phyloP scores from a whole-genome alignment of 2,888 invertebrate genomes.

The Athalia circularis region DNA sequence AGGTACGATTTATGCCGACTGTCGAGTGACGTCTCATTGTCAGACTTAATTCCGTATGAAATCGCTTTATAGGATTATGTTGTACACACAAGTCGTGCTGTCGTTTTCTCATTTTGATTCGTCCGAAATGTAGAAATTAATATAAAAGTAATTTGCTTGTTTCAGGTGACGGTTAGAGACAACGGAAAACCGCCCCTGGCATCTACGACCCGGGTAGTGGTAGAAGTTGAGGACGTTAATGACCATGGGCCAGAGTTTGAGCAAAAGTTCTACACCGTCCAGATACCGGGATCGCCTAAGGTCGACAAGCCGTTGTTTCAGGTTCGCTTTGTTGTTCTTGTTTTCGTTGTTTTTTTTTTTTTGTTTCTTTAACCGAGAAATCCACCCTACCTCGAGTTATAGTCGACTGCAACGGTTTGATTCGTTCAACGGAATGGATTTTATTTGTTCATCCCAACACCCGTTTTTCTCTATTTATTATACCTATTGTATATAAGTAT shows the following conservation, averaged over 20 bases:
- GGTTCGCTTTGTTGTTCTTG: conserved; percentile 70
- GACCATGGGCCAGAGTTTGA: conserved; percentile 92
- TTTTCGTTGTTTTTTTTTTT: neutral
- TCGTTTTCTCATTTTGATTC: no score
- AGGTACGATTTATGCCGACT: conserved; percentile 46
- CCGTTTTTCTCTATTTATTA: conserved; percentile 14
- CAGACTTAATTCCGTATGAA: conserved; percentile 25
- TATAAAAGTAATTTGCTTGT: conserved; percentile 45
- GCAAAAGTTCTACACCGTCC: conserved; percentile 87
- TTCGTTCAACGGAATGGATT: no score
- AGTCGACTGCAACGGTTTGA: no score
- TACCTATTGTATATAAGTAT: conserved; percentile 6
- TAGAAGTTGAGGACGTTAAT: conserved; percentile 89
- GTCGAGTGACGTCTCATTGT: conserved; percentile 3
- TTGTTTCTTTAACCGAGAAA: no score
- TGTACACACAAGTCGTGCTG: no score
- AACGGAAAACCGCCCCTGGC: conserved; percentile 84
- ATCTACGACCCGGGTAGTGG: conserved; percentile 87
- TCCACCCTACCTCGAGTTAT: no score
- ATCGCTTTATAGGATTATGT: conserved; percentile 5
- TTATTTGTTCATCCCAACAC: no score
- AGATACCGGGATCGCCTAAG: conserved; percentile 80
- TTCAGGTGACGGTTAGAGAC: conserved; percentile 84
- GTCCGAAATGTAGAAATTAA: no score
- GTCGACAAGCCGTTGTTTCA: conserved; percentile 79